Conservation (phyloP, 1,140 invertebrate species). For the Aphis craccivora region DNA sequence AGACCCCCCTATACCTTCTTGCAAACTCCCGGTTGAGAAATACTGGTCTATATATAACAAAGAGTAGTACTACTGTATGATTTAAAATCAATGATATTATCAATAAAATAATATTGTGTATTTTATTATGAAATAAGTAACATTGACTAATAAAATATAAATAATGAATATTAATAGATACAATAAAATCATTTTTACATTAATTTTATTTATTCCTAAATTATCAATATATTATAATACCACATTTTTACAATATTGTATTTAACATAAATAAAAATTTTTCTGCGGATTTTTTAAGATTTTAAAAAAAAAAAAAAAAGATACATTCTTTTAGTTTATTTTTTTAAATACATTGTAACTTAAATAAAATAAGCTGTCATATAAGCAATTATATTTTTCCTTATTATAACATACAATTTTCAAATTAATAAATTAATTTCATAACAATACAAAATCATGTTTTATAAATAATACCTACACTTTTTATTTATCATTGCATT, state of each 20-base stretch:
- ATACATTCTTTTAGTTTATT: not conserved
- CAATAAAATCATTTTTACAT: not conserved
- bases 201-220: not conserved
- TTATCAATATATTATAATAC: not conserved
- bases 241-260: not conserved
- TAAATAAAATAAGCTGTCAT: not conserved
- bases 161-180: not conserved
- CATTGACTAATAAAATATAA: not conserved
- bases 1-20: too few species aligned
- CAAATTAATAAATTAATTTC: not conserved
- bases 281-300: not conserved
- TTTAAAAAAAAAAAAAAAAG: not conserved
- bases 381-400: not conserved
- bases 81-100: not conserved
- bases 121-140: slow-evolving; percentile 26
- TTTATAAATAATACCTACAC: slow-evolving; percentile 3
- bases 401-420: not conserved
- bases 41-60: too few species aligned
- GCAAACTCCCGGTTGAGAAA: too few species aligned
- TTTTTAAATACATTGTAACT: not conserved
- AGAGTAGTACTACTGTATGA: too few species aligned
- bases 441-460: slow-evolving; percentile 11
- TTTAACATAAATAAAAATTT: not conserved
- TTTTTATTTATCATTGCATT: not conserved
- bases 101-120: not conserved